Conservation (phyloP, 2,113 vertebrate genomes). For the Papio anubis region DNA sequence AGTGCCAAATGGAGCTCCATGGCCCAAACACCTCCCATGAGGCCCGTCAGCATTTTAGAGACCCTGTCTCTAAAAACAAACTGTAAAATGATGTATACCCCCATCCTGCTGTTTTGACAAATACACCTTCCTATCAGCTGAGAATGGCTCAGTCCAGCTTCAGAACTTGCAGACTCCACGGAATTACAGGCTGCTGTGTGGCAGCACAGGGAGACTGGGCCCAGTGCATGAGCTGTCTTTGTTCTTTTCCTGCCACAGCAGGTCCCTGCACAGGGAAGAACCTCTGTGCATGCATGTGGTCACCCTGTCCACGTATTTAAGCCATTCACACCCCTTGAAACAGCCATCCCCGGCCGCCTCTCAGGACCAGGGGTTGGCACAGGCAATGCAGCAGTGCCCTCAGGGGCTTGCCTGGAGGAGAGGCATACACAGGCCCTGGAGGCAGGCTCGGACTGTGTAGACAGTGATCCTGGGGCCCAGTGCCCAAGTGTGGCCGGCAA, state of each 20-base stretch:
- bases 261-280: neutral
- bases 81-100: neutral
- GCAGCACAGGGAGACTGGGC: neutral
- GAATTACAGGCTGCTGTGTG: too few species aligned
- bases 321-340: neutral
- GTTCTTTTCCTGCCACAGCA: neutral
- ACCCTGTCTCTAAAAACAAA: neutral
- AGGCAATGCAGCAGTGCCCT: neutral
- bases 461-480: too few species aligned
- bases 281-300: neutral
- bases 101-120: neutral
- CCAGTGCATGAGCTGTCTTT: neutral
- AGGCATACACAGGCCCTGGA: neutral
- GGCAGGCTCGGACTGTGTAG: too few species aligned
- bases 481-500: neutral
- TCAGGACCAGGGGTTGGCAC: neutral
- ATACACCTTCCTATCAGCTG: neutral
- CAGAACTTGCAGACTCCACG: neutral
- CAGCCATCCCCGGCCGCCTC: neutral
- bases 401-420: neutral
- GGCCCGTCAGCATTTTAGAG: too few species aligned
- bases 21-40: too few species aligned
- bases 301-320: neutral
- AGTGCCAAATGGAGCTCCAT: too few species aligned
- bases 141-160: neutral